A percentile compares a stretch with the other conserved stretches of the same genome.
phyloP scores from a whole-genome alignment of 2,888 invertebrate species.

The Orthosia gracilis region DNA sequence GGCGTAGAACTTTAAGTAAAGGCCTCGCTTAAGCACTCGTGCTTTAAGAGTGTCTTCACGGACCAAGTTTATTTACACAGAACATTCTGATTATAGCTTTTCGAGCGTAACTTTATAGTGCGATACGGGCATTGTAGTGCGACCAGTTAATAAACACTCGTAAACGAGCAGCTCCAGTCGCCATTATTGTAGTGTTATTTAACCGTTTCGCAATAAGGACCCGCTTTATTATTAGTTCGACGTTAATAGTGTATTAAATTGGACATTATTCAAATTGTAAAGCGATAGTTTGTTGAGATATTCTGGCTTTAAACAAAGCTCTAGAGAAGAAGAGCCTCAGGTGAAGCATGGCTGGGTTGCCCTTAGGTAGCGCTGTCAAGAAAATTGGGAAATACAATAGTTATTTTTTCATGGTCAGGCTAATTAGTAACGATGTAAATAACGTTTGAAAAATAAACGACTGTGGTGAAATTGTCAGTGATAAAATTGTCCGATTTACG shows the following conservation, averaged over 20 bases:
- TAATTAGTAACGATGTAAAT: constrained; percentile 49
- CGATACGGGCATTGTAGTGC: constrained; percentile 69
- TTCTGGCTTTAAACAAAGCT: constrained; percentile 3
- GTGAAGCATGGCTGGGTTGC: constrained; percentile 36
- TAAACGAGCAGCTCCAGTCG: constrained; percentile 58
- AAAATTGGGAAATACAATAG: constrained; percentile 59
- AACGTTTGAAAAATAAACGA: constrained; percentile 50
- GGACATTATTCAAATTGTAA: constrained; percentile 56
- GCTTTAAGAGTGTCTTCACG: constrained; percentile 73
- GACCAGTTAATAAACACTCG: constrained; percentile 69
- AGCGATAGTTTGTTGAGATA: constrained; percentile 48
- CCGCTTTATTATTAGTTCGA: constrained; percentile 65
- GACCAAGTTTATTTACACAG: constrained; percentile 71
- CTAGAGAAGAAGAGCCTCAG: too few relatives aligned
- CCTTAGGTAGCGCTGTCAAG: constrained; percentile 51
- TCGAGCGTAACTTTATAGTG: constrained; percentile 71
- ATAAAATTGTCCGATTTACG: constrained; percentile 56
- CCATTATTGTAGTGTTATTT: constrained; percentile 65
- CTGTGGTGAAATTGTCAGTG: constrained; percentile 60
- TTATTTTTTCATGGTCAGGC: constrained; percentile 44
- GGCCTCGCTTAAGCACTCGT: constrained; percentile 66
- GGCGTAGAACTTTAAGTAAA: constrained; percentile 71
- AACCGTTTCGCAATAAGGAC: constrained; percentile 64
- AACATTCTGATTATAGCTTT: constrained; percentile 74
- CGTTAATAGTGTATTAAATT: constrained; percentile 63